Percentiles rank a stretch among this genome's conserved stretches.
phyloP scores from a whole-genome alignment of 2,113 vertebrate genomes.

The Notothenia coriiceps region DNA sequence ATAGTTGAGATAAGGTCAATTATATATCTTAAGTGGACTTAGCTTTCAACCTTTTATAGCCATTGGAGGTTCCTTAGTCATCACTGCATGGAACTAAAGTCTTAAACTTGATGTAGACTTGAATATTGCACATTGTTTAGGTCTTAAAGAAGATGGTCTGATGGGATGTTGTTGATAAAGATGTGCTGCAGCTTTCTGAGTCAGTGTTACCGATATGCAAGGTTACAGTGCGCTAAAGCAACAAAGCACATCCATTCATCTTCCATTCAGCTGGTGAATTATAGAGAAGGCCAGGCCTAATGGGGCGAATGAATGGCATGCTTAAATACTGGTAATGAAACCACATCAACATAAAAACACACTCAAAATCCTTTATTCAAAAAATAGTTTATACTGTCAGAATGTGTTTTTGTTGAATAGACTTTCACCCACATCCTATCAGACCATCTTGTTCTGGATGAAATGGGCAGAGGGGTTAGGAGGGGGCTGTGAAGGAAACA shows the following conservation, averaged over 20 bases:
- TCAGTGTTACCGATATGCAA: not conserved
- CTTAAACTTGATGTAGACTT: not conserved
- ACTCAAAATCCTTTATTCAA: no score
- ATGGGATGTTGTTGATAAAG: not conserved
- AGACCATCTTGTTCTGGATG: not conserved
- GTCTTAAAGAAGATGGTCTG: not conserved
- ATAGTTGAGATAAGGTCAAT: no score
- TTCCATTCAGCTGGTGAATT: slow-evolving; percentile 43
- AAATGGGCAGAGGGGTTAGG: not conserved
- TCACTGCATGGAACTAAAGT: not conserved
- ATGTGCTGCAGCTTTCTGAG: slow-evolving; percentile 7
- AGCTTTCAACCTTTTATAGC: not conserved
- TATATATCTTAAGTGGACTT: not conserved
- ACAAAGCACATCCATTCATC: slow-evolving; percentile 37
- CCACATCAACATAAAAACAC: slow-evolving; percentile 25
- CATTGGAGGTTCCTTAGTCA: not conserved
- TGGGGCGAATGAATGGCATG: slow-evolving; percentile 41
- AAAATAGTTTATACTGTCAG: not conserved
- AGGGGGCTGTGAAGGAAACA: not conserved
- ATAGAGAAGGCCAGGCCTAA: slow-evolving; percentile 31
- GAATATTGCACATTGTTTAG: not conserved
- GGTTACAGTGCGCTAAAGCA: slow-evolving; percentile 1
- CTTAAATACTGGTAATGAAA: slow-evolving; percentile 27
- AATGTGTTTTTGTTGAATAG: not conserved
- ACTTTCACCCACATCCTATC: no score